Base-by-base conservation (phyloP, 1,140 invertebrate species). In the Brachionus angularis region DNA sequence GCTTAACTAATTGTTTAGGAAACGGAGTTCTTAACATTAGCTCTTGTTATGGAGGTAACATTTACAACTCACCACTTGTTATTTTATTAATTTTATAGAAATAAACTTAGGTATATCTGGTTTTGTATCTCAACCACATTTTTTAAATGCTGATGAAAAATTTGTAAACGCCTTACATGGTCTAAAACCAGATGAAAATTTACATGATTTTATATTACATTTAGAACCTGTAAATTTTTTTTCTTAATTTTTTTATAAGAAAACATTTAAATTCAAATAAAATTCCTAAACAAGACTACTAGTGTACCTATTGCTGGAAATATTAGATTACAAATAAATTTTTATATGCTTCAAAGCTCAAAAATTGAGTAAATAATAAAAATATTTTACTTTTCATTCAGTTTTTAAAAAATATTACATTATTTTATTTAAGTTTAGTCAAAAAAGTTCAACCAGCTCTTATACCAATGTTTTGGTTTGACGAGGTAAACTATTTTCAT, bases 101-200 rank as follows among this genome's bases (percentile, higher is more conserved):
- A n/a, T n/a, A n/a, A n/a, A n/a, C n/a, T n/a, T n/a, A n/a, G n/a
- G n/a, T 52, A 47, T 50, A 18, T 50, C 67, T 3, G 46, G 46
- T 1, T 52, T 70, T 18, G 52, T 70, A 16, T 70, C 67, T 7
- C 46, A 50, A 29, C 67, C 67, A 18, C 67, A 70, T 70, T 50
- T 70, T 70, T n/a, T 70, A 25, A 50, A 70, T 42, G 67, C 67
- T 29, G 67, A 50, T 70, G 50, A 70, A 42, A 50, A 52, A 29
- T 52, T 50, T 42, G 12, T 33, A 36, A 14, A 70, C 31, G 5
- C 33, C 3, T 8, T 70, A 23, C 16, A 70, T 12, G 67, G 67
- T 21, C 0, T 70, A 5, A 3, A 23, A 39, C 67, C 67, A 42
- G 23, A 70, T 25, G 14, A 29, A 34, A 16, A 70, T n/a, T 21